These are phyloP conservation scores for Polymixis flavicincta DNA, from an alignment of 2,888 invertebrate species.

Conservation along the genomic window DNA sequence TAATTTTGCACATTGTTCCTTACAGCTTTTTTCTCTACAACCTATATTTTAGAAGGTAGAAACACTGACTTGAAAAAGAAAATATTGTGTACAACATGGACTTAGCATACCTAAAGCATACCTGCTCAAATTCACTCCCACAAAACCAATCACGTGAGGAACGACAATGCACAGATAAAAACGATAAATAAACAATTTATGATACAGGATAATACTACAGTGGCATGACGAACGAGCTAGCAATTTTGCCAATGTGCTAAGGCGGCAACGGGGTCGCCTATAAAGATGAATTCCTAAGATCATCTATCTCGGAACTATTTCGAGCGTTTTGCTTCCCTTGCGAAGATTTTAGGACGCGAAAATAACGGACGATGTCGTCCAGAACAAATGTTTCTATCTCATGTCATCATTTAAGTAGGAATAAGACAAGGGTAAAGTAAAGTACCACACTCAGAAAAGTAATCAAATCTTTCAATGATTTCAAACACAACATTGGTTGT, in stretches of 20 bases:
- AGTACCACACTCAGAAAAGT: no score
- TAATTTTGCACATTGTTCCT: no score
- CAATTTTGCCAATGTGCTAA: constrained; percentile 37
- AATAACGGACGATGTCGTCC: constrained; percentile 51
- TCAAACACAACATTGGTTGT: no score
- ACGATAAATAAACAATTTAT: constrained; percentile 32
- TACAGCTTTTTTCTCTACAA: no score
- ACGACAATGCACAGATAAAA: background rate
- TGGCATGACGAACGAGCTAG: constrained; percentile 22
- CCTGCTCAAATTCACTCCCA: background rate
- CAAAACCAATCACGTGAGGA: constrained; percentile 2
- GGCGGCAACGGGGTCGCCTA: constrained; percentile 34
- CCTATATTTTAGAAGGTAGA: no score
- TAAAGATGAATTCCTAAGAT: constrained; percentile 49
- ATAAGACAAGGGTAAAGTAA: constrained; percentile 11
- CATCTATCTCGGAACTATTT: constrained; percentile 56
- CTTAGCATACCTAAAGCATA: no score
- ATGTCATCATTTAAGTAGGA: constrained; percentile 22
- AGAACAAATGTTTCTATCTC: constrained; percentile 55
- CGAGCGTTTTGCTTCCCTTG: constrained; percentile 48
- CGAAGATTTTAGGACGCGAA: constrained; percentile 55
- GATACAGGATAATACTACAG: constrained; percentile 24
- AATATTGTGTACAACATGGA: background rate
- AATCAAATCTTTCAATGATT: no score
- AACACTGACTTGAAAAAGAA: background rate